A percentile compares a stretch with the other conserved stretches of the same genome.
Conservation (phyloP, 1,140 invertebrate species). For the Drosophila pachea region DNA sequence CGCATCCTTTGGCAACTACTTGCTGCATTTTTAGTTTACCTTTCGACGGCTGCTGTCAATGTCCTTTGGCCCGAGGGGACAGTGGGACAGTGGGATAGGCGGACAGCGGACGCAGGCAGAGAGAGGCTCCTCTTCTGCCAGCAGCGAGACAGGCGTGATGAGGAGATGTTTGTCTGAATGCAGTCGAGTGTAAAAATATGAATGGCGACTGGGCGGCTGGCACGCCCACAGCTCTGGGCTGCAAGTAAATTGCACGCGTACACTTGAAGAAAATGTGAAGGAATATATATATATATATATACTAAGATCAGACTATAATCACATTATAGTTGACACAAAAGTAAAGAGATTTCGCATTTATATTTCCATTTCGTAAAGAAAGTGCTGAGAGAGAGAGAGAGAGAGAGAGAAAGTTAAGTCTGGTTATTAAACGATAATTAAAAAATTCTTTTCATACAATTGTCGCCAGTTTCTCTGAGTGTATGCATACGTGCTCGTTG, state of each 20-base stretch:
- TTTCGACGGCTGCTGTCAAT: constrained; percentile 61
- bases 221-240: constrained; percentile 53
- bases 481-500: constrained; percentile 3
- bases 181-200: constrained; percentile 72
- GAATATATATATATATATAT: not conserved
- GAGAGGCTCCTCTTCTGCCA: not conserved
- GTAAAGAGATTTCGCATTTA: too few relatives aligned
- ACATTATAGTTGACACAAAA: too few relatives aligned
- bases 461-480: not conserved
- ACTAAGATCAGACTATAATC: not conserved
- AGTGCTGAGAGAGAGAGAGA: too few relatives aligned
- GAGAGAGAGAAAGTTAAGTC: too few relatives aligned
- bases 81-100: not conserved
- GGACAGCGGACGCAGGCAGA: not conserved
- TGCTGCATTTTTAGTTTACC: constrained; percentile 58
- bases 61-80: constrained; percentile 39
- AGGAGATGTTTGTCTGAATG: constrained; percentile 55
- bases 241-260: constrained; percentile 62
- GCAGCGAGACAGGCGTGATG: constrained; percentile 6
- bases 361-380: too few relatives aligned
- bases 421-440: too few relatives aligned
- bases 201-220: constrained; percentile 59
- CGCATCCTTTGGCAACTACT: constrained; percentile 48
- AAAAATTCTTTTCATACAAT: too few relatives aligned
- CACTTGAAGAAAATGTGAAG: not conserved